These are phyloP conservation scores for Dryobates pubescens DNA, from an alignment of 2,797 vertebrate genomes.

Conservation along the genomic window DNA sequence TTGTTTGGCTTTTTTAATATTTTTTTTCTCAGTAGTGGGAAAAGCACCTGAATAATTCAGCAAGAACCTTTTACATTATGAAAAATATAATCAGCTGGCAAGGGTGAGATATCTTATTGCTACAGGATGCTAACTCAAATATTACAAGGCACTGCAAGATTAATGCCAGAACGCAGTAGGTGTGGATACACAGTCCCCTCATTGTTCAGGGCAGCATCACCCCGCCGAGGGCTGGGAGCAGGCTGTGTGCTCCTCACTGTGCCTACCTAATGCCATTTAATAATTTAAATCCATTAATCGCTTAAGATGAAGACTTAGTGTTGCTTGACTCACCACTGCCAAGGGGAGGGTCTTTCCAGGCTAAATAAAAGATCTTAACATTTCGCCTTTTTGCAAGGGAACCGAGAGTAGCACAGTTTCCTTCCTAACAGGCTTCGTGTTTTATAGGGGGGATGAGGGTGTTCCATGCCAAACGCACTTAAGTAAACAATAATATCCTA, in stretches of 20 bases:
- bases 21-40: background rate
- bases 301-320: conserved; percentile 8
- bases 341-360: background rate
- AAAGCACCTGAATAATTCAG: conserved; percentile 69
- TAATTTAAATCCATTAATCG: conserved; percentile 60
- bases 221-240: background rate
- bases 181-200: background rate
- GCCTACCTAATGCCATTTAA: conserved; percentile 25
- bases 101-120: conserved; percentile 60
- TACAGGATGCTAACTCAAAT: conserved; percentile 47
- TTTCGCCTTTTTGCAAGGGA: background rate
- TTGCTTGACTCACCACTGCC: background rate
- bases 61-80: conserved; percentile 67
- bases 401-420: background rate
- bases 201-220: background rate
- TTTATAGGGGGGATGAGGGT: background rate
- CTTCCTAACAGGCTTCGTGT: background rate
- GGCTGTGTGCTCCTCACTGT: background rate
- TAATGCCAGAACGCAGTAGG: background rate
- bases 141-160: conserved; percentile 59
- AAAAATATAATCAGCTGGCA: conserved; percentile 68
- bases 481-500: conserved; percentile 35
- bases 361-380: background rate
- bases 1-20: background rate
- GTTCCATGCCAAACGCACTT: conserved; percentile 23